Evolutionary conservation across 2,888 invertebrate genomes (phyloP).

Genomic region (Eudemis profundana): DNA sequence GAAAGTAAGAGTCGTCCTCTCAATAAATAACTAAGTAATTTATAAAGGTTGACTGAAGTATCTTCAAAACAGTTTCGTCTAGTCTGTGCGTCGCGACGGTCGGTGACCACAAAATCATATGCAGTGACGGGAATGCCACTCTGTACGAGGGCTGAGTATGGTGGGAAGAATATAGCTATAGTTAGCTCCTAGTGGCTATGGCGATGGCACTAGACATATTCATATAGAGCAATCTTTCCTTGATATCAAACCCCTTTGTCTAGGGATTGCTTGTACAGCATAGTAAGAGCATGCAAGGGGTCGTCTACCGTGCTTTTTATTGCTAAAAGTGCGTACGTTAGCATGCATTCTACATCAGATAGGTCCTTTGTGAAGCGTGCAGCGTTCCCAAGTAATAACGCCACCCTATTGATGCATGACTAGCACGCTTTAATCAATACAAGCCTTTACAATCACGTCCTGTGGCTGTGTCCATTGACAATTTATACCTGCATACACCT

Average conservation of each 20-base stretch:
- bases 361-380: background rate
- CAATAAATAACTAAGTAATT: background rate
- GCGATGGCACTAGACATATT: background rate
- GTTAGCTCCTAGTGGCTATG: background rate
- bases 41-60: background rate
- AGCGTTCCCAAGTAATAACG: background rate
- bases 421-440: constrained; percentile 35
- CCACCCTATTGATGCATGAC: constrained; percentile 22
- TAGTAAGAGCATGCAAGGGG: background rate
- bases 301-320: background rate
- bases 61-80: constrained; percentile 12
- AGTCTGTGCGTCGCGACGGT: constrained; percentile 29
- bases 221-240: background rate
- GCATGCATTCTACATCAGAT: background rate
- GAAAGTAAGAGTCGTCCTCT: background rate
- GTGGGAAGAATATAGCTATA: background rate
- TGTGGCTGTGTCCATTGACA: constrained; percentile 8
- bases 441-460: constrained; percentile 35
- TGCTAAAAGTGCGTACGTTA: background rate
- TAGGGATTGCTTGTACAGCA: constrained; percentile 2
- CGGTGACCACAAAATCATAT: constrained; percentile 25
- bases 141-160: background rate
- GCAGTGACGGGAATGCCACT: background rate
- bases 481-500: constrained; percentile 7
- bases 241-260: constrained; percentile 18